phyloP scores from a whole-genome alignment of 2,888 invertebrate species.

The Caprella mutica region DNA sequence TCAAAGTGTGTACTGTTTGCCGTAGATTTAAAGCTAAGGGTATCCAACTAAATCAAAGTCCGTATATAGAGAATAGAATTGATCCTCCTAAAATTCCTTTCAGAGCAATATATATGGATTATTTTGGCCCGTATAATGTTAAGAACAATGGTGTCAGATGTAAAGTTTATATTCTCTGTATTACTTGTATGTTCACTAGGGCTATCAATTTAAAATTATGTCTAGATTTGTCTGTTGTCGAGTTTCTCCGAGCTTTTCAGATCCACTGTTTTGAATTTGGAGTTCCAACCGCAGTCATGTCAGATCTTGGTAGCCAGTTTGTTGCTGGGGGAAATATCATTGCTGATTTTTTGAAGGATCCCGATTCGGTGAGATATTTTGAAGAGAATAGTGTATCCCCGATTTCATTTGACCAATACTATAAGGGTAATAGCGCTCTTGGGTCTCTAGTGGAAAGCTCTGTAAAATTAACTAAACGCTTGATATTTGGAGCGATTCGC shows the following conservation, averaged over 20 bases:
- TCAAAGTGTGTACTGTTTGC: not conserved
- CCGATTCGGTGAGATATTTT: not conserved
- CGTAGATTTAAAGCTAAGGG: not conserved
- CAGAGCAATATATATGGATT: not conserved
- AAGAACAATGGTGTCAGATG: not conserved
- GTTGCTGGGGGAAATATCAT: not conserved
- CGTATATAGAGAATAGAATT: not conserved
- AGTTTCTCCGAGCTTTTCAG: not conserved
- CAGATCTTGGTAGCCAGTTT: not conserved
- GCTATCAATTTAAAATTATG: not conserved
- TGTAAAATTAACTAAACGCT: not conserved
- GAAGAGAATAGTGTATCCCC: not conserved
- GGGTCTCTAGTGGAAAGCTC: not conserved
- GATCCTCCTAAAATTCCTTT: not conserved
- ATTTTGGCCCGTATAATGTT: not conserved
- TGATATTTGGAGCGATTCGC: not conserved
- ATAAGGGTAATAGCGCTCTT: not conserved
- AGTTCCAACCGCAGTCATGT: not conserved
- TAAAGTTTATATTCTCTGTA: not conserved
- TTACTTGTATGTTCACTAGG: conserved; percentile 6
- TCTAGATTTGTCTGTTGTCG: not conserved
- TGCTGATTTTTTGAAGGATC: not conserved
- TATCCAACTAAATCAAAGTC: not conserved
- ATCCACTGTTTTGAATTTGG: not conserved
- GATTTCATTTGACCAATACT: not conserved